phyloP scores from a whole-genome alignment of 2,113 vertebrate genomes.

The Zapus hudsonius region DNA sequence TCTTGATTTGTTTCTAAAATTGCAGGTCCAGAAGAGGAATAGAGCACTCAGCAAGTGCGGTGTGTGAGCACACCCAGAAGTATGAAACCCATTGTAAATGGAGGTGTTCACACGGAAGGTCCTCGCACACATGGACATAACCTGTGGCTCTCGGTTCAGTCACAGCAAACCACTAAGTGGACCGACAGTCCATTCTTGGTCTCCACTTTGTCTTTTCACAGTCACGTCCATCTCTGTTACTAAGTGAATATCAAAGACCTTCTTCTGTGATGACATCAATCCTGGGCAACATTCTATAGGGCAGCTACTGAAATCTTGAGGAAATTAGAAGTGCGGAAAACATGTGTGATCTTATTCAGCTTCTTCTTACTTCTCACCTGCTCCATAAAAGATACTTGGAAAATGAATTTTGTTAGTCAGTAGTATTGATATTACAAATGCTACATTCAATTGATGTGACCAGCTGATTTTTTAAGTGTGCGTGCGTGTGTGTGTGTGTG shows the following conservation, averaged over 20 bases:
- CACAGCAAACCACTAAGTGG: background rate
- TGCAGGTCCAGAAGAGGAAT: background rate
- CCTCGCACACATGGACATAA: background rate
- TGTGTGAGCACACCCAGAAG: background rate
- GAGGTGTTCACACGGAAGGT: background rate
- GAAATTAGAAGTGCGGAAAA: slow-evolving; percentile 30
- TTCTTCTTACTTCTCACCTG: slow-evolving; percentile 26
- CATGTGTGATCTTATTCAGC: slow-evolving; percentile 24
- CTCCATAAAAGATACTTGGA: background rate
- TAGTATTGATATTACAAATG: background rate
- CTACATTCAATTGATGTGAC: background rate
- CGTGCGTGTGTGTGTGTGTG: background rate
- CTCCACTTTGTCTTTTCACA: background rate
- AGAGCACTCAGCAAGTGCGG: background rate
- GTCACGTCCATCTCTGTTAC: background rate
- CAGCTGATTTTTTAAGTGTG: background rate
- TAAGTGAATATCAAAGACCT: background rate
- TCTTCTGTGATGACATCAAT: slow-evolving; percentile 18
- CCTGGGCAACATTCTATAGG: slow-evolving; percentile 1
- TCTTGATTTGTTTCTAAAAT: slow-evolving; percentile 46
- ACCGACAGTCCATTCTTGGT: background rate
- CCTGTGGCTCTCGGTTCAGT: background rate
- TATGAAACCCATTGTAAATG: background rate
- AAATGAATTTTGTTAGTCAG: slow-evolving; percentile 18
- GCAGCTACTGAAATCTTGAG: background rate